Conservation (phyloP, 2,888 invertebrate species). For the Metellina segmentata region DNA sequence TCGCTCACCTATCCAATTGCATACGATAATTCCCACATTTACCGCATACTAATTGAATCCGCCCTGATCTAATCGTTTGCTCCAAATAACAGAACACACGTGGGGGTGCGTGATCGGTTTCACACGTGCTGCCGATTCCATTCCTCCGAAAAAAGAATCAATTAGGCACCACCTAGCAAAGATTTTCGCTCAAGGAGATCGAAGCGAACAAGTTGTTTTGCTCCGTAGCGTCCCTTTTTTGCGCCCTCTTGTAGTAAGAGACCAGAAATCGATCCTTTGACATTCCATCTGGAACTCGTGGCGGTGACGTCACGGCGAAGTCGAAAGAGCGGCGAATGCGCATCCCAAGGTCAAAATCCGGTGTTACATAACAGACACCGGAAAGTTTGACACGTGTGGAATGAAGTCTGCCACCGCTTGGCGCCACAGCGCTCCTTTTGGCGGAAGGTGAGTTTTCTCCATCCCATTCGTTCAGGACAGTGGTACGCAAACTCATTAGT, state of each 20-base stretch:
- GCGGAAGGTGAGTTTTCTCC: not conserved
- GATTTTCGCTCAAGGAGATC: too few relatives aligned
- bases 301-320: constrained; percentile 51
- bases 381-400: constrained; percentile 65
- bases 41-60: too few relatives aligned
- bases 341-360: constrained; percentile 57
- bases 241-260: not conserved
- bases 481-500: not conserved
- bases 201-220: too few relatives aligned
- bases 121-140: too few relatives aligned
- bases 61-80: too few relatives aligned
- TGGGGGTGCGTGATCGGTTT: too few relatives aligned
- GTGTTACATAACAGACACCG: constrained; percentile 56
- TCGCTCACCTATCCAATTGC: too few relatives aligned
- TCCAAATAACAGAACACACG: too few relatives aligned
- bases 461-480: not conserved
- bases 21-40: too few relatives aligned
- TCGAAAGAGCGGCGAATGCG: constrained; percentile 30
- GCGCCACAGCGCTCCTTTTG: constrained; percentile 19
- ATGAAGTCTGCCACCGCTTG: constrained; percentile 20
- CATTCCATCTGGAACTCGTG: constrained; percentile 17
- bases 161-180: too few relatives aligned
- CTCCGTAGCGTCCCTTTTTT: too few relatives aligned
- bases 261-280: constrained; percentile 50
- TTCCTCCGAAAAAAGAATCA: too few relatives aligned